Evolutionary conservation across 2,113 vertebrate species (phyloP).

Genomic region (Solea senegalensis): DNA sequence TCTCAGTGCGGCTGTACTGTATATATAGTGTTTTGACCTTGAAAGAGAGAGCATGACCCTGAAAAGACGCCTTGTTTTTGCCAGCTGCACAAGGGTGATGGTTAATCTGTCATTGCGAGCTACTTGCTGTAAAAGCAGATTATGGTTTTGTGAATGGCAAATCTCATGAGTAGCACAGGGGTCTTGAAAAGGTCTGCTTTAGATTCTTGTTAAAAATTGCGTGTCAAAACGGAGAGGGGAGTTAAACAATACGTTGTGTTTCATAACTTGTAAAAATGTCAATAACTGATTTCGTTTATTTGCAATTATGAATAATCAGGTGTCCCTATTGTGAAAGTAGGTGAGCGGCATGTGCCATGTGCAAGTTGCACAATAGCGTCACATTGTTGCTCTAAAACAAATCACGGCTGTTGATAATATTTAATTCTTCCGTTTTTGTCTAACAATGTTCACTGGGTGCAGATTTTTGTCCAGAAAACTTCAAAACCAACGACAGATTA

Average conservation of each 20-base stretch:
- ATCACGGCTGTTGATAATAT: no score
- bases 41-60: slow-evolving; percentile 2
- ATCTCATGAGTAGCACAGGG: slow-evolving; percentile 38
- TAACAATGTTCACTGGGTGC: no score
- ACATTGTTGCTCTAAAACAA: no score
- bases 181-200: slow-evolving; percentile 33
- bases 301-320: slow-evolving; percentile 43
- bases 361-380: no score
- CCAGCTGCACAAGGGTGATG: background rate
- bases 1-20: background rate
- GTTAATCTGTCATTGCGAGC: slow-evolving; percentile 40
- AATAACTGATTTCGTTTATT: slow-evolving; percentile 27
- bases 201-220: background rate
- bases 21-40: background rate
- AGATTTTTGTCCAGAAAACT: no score
- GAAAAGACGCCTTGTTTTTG: slow-evolving; percentile 25
- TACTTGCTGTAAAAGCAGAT: slow-evolving; percentile 54
- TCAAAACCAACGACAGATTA: no score
- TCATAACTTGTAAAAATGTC: slow-evolving; percentile 16
- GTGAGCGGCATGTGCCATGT: background rate
- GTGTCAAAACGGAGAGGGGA: no score
- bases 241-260: slow-evolving; percentile 1
- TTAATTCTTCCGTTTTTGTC: no score
- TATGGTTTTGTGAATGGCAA: slow-evolving; percentile 28
- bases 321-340: slow-evolving; percentile 5